Evolutionary conservation across 2,797 vertebrate species (phyloP).

Genomic region (Lophius americanus): DNA sequence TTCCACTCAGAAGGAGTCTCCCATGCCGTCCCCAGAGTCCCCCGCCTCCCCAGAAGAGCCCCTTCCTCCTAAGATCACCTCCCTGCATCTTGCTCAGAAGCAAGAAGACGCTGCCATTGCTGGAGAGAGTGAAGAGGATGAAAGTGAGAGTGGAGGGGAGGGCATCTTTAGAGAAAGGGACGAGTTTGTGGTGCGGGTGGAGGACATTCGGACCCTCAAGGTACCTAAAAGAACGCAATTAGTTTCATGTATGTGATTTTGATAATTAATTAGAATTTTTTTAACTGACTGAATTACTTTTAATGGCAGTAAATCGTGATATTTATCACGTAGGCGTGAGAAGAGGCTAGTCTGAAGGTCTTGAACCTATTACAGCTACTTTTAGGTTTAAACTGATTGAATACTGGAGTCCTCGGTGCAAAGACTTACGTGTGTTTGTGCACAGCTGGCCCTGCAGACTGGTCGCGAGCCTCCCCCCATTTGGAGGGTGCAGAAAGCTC

Average conservation of each 20-base stretch:
- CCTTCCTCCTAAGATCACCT: slow-evolving; percentile 82
- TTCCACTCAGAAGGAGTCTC: slow-evolving; percentile 68
- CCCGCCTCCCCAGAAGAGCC: slow-evolving; percentile 86
- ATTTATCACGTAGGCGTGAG: not conserved
- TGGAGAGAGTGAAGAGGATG: slow-evolving; percentile 92
- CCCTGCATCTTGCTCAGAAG: slow-evolving; percentile 91
- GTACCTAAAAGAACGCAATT: slow-evolving; percentile 62
- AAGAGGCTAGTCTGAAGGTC: not conserved
- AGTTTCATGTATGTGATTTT: too few relatives aligned
- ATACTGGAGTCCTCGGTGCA: not conserved
- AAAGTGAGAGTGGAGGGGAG: slow-evolving; percentile 91
- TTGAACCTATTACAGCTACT: not conserved
- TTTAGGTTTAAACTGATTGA: not conserved
- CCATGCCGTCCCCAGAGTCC: slow-evolving; percentile 77
- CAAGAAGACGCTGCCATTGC: slow-evolving; percentile 90
- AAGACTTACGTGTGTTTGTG: slow-evolving; percentile 13
- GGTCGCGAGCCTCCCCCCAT: slow-evolving; percentile 93
- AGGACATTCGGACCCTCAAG: slow-evolving; percentile 92
- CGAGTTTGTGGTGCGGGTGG: slow-evolving; percentile 92
- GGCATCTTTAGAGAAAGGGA: slow-evolving; percentile 95
- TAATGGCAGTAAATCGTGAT: not conserved
- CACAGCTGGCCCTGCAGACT: slow-evolving; percentile 89
- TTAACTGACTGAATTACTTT: not conserved
- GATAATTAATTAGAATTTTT: too few relatives aligned
- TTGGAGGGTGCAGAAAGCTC: slow-evolving; percentile 94